Conservation (phyloP, 2,888 invertebrate genomes). For the Empis livida region DNA sequence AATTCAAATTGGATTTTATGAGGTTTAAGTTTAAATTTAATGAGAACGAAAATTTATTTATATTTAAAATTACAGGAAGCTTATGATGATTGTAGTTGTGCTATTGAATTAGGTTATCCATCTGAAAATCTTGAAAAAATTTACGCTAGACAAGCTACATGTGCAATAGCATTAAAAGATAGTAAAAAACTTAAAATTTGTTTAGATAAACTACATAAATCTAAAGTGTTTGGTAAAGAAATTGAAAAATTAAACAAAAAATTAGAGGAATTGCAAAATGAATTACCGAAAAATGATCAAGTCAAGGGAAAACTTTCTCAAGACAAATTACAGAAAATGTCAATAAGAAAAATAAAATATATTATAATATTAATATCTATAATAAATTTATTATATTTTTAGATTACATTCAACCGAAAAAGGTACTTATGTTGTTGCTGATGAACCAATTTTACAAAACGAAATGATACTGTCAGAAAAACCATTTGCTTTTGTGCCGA, state of each 20-base stretch:
- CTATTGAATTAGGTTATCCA: slow-evolving; percentile 8
- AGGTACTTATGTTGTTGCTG: slow-evolving; percentile 32
- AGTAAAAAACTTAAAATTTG: slow-evolving; percentile 2
- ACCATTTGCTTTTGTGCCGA: slow-evolving; percentile 61
- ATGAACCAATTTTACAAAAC: slow-evolving; percentile 44
- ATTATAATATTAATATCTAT: no score
- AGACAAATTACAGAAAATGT: slow-evolving; percentile 6
- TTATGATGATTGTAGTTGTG: slow-evolving; percentile 12
- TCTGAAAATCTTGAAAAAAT: slow-evolving; percentile 6
- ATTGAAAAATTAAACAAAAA: not conserved
- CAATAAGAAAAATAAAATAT: not conserved
- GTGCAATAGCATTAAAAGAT: slow-evolving; percentile 3
- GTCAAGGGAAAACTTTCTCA: not conserved
- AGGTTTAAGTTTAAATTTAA: not conserved
- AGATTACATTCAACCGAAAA: slow-evolving; percentile 38
- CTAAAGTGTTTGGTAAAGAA: not conserved
- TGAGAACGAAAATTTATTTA: not conserved
- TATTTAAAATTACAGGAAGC: slow-evolving; percentile 9
- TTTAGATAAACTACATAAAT: slow-evolving; percentile 1
- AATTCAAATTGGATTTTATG: slow-evolving; percentile 9
- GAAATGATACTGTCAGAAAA: slow-evolving; percentile 66
- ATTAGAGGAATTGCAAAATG: not conserved
- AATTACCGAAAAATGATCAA: not conserved
- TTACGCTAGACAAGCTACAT: slow-evolving; percentile 7
- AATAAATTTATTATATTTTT: slow-evolving; percentile 1